Percentiles rank a stretch among this genome's conserved stretches.
Evolutionary conservation across 1,140 invertebrate species (phyloP).

Genomic region (Rhynchophorus ferrugineus): DNA sequence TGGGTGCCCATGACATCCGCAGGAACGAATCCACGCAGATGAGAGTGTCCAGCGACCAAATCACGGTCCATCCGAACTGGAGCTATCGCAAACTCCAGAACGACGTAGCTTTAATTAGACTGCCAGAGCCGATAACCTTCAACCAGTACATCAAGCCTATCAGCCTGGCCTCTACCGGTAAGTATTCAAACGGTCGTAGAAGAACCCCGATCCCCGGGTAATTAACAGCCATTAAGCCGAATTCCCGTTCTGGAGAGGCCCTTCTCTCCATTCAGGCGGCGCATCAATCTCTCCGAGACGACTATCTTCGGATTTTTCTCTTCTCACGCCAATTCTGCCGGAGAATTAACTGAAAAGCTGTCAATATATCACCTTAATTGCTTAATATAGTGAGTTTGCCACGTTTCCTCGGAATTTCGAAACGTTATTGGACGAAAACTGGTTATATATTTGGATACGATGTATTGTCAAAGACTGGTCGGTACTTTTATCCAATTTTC

Average conservation of each 20-base stretch:
- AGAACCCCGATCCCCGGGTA: neutral
- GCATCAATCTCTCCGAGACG: no score
- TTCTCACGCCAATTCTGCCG: no score
- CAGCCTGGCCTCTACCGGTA: conserved; percentile 28
- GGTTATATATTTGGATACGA: no score
- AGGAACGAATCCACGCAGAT: conserved; percentile 32
- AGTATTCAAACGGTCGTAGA: conserved; percentile 11
- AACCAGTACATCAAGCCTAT: conserved; percentile 16
- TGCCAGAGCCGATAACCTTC: conserved; percentile 32
- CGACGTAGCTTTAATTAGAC: conserved; percentile 47
- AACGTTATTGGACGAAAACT: no score
- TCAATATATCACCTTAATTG: no score
- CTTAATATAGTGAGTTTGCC: no score
- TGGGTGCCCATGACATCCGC: conserved; percentile 23
- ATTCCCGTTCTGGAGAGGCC: neutral
- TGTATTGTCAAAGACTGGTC: no score
- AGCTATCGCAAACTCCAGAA: conserved; percentile 39
- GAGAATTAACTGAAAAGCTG: no score
- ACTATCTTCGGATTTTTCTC: no score
- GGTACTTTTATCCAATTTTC: no score
- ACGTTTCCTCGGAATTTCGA: no score
- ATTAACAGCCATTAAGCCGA: conserved; percentile 8
- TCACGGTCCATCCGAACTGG: conserved; percentile 43
- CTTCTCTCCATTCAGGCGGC: no score
- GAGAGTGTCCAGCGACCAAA: conserved; percentile 31